Evolutionary conservation across 2,113 vertebrate species (phyloP).

Genomic region (Aythya baeri): DNA sequence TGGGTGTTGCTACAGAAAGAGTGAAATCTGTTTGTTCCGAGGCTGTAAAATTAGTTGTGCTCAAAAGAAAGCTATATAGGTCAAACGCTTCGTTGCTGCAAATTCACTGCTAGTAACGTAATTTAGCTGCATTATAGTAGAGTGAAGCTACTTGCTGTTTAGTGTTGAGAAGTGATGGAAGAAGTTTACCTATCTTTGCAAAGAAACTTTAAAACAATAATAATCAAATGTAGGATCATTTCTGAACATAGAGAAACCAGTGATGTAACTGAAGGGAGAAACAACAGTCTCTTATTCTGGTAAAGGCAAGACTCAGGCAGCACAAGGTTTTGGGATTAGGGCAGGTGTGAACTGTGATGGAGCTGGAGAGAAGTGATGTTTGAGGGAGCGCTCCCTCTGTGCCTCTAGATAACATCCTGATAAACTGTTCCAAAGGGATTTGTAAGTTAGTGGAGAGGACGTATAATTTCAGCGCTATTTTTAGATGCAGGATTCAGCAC

Average conservation of each 20-base stretch:
- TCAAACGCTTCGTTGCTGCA: constrained; percentile 26
- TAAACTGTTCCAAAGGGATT: constrained; percentile 21
- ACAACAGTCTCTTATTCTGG: not conserved
- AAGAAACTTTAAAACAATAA: not conserved
- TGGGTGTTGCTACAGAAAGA: not conserved
- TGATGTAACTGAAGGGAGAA: not conserved
- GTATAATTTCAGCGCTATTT: constrained; percentile 24
- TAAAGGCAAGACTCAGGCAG: not conserved
- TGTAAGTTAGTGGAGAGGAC: not conserved
- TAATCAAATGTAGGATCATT: not conserved
- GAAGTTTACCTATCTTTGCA: not conserved
- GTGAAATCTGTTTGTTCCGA: not conserved
- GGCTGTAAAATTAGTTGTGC: not conserved
- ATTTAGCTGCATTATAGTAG: not conserved
- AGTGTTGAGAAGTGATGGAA: not conserved
- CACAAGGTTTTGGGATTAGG: not conserved
- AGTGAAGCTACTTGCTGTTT: constrained; percentile 3
- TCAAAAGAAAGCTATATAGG: constrained; percentile 26
- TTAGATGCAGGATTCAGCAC: not conserved
- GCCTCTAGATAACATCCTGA: not conserved
- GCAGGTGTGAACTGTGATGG: not conserved
- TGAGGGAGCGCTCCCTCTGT: not conserved
- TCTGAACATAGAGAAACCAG: not conserved
- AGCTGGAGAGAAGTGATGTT: not conserved
- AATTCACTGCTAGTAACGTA: not conserved